Evolutionary conservation across 1,140 invertebrate genomes (phyloP).

Genomic region (Trypoxylus dichotomus): DNA sequence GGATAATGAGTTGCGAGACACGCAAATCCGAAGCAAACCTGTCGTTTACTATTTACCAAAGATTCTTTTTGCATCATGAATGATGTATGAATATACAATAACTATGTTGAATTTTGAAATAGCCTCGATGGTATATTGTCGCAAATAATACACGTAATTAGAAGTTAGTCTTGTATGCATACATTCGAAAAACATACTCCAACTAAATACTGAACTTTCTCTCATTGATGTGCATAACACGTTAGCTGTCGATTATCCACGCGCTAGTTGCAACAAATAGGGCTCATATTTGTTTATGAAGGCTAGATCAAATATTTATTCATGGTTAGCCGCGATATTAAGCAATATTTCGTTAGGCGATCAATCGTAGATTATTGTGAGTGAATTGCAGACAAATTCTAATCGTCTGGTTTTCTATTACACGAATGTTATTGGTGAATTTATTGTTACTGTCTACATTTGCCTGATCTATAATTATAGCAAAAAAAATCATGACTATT

Average conservation of each 20-base stretch:
- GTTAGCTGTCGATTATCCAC: neutral
- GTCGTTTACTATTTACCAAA: neutral
- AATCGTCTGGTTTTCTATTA: neutral
- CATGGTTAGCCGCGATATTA: neutral
- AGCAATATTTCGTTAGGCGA: neutral
- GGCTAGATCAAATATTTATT: neutral
- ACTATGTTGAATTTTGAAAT: neutral
- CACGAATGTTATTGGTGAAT: neutral
- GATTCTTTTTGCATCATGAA: neutral
- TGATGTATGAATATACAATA: neutral
- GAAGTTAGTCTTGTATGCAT: neutral
- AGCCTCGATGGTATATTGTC: neutral
- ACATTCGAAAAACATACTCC: neutral
- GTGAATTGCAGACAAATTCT: neutral
- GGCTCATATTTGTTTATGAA: neutral
- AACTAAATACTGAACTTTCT: neutral
- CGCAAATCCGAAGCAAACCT: neutral
- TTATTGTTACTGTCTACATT: neutral
- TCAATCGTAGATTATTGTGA: neutral
- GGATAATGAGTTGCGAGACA: neutral
- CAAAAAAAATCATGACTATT: neutral
- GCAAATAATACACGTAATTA: neutral
- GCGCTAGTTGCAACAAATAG: neutral
- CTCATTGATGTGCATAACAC: constrained; percentile 2
- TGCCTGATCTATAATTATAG: neutral